Evolutionary conservation across 2,113 vertebrate genomes (phyloP), one percentile per base, ranked within the genome.

Genomic region (Proteles cristata): DNA sequence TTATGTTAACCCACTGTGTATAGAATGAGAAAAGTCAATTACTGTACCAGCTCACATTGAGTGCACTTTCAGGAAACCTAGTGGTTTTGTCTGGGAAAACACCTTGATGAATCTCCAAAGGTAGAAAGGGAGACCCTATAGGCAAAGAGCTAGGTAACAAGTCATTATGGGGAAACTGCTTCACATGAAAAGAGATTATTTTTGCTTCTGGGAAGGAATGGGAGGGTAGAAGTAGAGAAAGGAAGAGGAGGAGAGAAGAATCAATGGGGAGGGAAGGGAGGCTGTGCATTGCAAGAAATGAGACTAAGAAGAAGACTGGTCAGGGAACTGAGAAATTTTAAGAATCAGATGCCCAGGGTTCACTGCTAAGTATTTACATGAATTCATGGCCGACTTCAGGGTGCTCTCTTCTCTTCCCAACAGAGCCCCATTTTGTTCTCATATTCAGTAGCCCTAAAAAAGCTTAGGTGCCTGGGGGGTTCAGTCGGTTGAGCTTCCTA

Each of bases 11-110:
- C 69, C 50, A 81, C 58, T 81, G 15, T n/a, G 4, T 65, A 92
- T 95, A 91, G 45, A 94, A 87, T 63, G 28, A 94, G 65, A 86
- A 88, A 95, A 61, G 76, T 85, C 39, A 85, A 88, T 84, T 48
- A 82, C 65, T 66, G 28, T 58, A 35, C 35, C 28, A 39, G 31
- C 31, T 80, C 19, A 69, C n/a, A 45, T 11, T 80, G n/a, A 58
- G 7, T 65, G 71, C 17, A 88, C 53, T 83, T 93, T 81, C 35
- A 91, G 23, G 31, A 91, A 45, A 12, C 8, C 25, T 85, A 93
- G 28, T 87, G 39, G 10, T 66, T 89, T 53, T 39, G 11, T 88
- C 63, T 61, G 73, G 66, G 50, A 92, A 93, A 90, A 43, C 19
- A 73, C 55, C 45, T 80, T 80, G 74, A 93, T 45, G 65, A n/a